Evolutionary conservation across 2,113 vertebrate genomes (phyloP).

Genomic region (Polypterus senegalus): DNA sequence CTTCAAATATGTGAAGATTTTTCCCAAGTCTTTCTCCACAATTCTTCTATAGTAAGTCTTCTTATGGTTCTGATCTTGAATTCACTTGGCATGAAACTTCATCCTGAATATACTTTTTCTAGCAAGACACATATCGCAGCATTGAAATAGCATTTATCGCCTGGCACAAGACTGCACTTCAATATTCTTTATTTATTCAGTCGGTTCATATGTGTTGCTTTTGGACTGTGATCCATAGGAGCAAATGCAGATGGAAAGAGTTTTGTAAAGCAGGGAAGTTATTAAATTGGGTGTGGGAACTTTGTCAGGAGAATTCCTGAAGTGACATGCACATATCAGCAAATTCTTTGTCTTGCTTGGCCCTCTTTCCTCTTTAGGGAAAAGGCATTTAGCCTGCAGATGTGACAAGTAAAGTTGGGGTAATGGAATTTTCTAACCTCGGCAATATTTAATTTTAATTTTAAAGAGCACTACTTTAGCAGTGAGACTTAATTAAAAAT

Average conservation of each 20-base stretch:
- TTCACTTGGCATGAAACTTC: no score
- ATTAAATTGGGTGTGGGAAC: constrained; percentile 57
- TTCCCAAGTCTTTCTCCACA: no score
- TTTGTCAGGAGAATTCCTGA: constrained; percentile 55
- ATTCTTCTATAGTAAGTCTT: no score
- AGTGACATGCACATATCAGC: constrained; percentile 57
- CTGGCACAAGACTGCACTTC: constrained; percentile 37
- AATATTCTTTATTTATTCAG: constrained; percentile 53
- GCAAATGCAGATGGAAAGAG: constrained; percentile 56
- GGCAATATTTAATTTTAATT: constrained; percentile 9
- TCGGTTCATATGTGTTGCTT: constrained; percentile 51
- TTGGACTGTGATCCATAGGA: constrained; percentile 53
- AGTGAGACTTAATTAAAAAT: background rate
- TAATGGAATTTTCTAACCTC: constrained; percentile 20
- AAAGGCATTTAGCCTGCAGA: constrained; percentile 34
- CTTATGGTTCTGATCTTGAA: no score
- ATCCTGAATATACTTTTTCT: no score
- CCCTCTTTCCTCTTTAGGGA: constrained; percentile 36
- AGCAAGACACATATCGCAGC: no score
- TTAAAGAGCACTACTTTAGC: no score
- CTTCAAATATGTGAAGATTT: no score
- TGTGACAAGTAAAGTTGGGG: constrained; percentile 26
- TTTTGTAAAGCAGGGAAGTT: constrained; percentile 57
- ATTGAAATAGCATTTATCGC: constrained; percentile 27
- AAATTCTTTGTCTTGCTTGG: constrained; percentile 55